phyloP scores from a whole-genome alignment of 2,113 vertebrate genomes.

The Myiozetetes cayanensis region DNA sequence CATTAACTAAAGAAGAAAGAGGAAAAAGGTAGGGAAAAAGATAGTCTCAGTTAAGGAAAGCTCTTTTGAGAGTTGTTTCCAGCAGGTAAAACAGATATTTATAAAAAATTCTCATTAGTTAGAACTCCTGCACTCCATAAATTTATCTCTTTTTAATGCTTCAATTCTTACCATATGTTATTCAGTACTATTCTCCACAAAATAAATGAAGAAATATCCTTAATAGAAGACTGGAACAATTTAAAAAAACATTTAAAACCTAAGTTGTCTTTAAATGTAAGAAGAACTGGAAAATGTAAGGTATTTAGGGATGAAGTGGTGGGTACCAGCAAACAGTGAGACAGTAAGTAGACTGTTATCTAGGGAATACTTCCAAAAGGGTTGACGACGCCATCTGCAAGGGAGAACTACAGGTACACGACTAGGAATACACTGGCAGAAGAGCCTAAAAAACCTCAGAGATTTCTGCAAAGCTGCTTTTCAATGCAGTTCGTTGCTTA shows the following conservation, averaged over 20 bases:
- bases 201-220: neutral
- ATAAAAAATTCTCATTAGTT: neutral
- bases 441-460: neutral
- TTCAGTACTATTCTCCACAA: neutral
- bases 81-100: neutral
- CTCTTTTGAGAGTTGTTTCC: neutral
- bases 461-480: neutral
- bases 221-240: neutral
- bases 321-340: neutral
- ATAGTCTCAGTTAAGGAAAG: neutral
- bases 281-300: neutral
- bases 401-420: neutral
- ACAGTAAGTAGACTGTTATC: neutral
- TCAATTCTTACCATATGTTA: neutral
- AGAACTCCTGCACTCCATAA: neutral
- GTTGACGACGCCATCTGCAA: neutral
- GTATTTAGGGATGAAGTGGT: neutral
- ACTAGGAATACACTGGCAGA: neutral
- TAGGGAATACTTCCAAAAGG: neutral
- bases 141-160: neutral
- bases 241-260: neutral
- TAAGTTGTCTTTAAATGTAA: neutral
- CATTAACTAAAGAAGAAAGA: neutral
- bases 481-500: neutral
- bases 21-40: neutral